These are phyloP conservation scores for Pocota personata DNA, from an alignment of 2,888 invertebrate species.

Conservation along the genomic window DNA sequence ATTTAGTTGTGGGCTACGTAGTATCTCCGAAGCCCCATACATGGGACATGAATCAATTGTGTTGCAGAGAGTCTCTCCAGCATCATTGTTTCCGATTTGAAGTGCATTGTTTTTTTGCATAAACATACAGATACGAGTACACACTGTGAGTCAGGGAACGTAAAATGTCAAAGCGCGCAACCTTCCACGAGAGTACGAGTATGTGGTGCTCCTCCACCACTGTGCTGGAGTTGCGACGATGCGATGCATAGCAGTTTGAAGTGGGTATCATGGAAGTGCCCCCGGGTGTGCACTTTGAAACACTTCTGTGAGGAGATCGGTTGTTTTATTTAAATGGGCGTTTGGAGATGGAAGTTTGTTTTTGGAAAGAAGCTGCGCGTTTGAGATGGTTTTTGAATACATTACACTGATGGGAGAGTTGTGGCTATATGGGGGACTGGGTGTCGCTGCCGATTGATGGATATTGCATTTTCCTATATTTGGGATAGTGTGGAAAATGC, in stretches of 20 bases:
- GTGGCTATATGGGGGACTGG: neutral
- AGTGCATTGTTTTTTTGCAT: constrained; percentile 67
- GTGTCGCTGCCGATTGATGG: constrained; percentile 65
- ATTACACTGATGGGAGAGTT: constrained; percentile 16
- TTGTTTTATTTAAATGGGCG: constrained; percentile 68
- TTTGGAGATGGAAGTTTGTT: constrained; percentile 56
- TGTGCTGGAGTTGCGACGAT: neutral
- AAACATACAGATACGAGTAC: constrained; percentile 5
- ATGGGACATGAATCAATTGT: constrained; percentile 72
- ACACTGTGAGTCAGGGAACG: neutral
- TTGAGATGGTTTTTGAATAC: constrained; percentile 56
- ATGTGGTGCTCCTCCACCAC: neutral
- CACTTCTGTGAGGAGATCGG: constrained; percentile 63
- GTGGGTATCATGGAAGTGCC: constrained; percentile 66
- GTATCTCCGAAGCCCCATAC: constrained; percentile 55
- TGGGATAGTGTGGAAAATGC: constrained; percentile 64
- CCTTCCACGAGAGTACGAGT: constrained; percentile 42
- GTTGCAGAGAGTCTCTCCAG: constrained; percentile 18
- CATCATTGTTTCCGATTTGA: constrained; percentile 64
- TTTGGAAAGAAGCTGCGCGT: constrained; percentile 19
- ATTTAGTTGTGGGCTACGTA: constrained; percentile 64
- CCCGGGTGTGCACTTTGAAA: constrained; percentile 70
- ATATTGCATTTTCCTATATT: constrained; percentile 67
- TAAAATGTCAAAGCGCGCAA: constrained; percentile 71
- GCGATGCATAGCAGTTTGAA: neutral